A percentile compares a stretch with the other conserved stretches of the same genome.
These are phyloP conservation scores for Varanus komodoensis DNA, from an alignment of 2,113 vertebrate genomes.

Conservation along the genomic window DNA sequence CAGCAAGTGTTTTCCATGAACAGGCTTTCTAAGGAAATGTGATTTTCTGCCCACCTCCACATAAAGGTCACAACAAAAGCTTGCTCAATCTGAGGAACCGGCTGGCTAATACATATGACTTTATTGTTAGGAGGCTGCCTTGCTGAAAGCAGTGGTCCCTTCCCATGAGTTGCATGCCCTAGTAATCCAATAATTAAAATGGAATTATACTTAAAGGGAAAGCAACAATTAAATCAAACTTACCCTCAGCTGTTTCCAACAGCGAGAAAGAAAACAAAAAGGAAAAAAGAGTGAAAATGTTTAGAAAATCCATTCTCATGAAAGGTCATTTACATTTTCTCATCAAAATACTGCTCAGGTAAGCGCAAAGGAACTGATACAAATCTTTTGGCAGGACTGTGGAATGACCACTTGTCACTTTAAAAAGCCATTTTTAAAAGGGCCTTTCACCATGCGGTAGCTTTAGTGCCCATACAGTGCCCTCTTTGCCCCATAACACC, in stretches of 20 bases:
- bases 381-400: background rate
- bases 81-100: background rate
- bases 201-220: background rate
- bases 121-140: too few relatives aligned
- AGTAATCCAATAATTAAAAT: background rate
- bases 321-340: background rate
- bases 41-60: background rate
- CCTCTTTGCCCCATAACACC: background rate
- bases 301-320: background rate
- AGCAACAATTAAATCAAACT: background rate
- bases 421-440: background rate
- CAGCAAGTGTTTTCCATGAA: too few relatives aligned
- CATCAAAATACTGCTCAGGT: background rate
- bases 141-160: too few relatives aligned
- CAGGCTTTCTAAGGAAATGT: background rate
- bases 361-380: background rate
- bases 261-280: background rate
- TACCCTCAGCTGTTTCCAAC: conserved; percentile 35
- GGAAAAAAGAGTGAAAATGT: background rate
- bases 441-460: background rate
- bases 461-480: background rate
- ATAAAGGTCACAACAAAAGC: background rate
- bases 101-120: background rate
- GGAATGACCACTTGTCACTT: background rate
- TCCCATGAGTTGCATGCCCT: background rate